These are phyloP conservation scores for Serripes groenlandicus DNA, from an alignment of 2,888 invertebrate genomes.

Conservation along the genomic window DNA sequence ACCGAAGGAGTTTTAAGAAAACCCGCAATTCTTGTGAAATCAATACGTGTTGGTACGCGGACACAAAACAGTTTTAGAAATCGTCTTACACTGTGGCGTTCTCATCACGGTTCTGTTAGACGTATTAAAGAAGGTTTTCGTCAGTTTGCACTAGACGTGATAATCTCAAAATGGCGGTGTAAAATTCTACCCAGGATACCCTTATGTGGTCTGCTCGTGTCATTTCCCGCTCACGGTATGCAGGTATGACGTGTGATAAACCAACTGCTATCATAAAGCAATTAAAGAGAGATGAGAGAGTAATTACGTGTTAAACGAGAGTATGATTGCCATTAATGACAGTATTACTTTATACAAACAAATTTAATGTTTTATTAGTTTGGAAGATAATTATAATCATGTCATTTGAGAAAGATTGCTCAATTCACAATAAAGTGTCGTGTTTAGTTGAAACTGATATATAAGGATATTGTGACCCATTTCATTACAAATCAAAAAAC, in stretches of 20 bases:
- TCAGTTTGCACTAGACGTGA: slow-evolving; percentile 20
- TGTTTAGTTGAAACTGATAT: not conserved
- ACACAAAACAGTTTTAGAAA: no score
- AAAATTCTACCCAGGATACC: slow-evolving; percentile 43
- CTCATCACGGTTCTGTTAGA: no score
- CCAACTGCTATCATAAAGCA: slow-evolving; percentile 20
- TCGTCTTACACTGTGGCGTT: no score
- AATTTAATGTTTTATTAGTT: not conserved
- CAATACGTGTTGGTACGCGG: no score
- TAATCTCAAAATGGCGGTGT: slow-evolving; percentile 22
- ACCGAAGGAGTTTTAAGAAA: no score
- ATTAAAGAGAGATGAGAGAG: slow-evolving; percentile 35
- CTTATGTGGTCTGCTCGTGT: slow-evolving; percentile 42
- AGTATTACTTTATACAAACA: slow-evolving; percentile 16
- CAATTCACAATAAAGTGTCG: slow-evolving; percentile 19
- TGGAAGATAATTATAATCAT: not conserved
- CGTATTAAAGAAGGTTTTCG: not conserved
- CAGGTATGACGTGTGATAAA: slow-evolving; percentile 59
- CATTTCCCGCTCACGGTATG: slow-evolving; percentile 40
- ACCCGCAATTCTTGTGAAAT: no score
- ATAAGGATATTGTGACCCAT: no score
- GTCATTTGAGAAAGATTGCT: slow-evolving; percentile 21
- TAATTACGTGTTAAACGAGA: slow-evolving; percentile 57
- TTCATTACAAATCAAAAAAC: no score
- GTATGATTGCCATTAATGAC: slow-evolving; percentile 60